Conservation (phyloP, 2,113 vertebrate species). For the Hemichromis elongatus region DNA sequence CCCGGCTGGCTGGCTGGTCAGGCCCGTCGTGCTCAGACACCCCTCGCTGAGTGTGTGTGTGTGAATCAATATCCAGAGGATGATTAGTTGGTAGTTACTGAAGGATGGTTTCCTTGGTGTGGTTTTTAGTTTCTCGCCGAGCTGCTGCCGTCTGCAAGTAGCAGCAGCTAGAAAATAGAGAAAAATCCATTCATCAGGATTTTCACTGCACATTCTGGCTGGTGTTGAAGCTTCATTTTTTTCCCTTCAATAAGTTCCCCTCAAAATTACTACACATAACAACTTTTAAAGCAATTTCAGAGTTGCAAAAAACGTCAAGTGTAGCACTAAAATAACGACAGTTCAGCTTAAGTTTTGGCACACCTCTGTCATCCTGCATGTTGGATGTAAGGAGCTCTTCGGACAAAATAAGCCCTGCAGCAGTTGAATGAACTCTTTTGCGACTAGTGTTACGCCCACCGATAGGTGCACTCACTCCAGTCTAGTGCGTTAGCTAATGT, state of each 20-base stretch:
- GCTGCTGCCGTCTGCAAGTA: constrained; percentile 26
- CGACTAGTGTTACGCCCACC: not conserved
- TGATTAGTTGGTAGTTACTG: constrained; percentile 66
- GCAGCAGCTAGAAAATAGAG: not conserved
- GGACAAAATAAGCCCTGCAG: not conserved
- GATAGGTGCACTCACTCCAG: not conserved
- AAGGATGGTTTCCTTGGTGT: constrained; percentile 48
- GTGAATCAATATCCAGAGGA: constrained; percentile 56
- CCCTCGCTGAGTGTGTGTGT: constrained; percentile 1
- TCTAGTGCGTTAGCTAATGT: not conserved
- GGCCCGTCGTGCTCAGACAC: constrained; percentile 40
- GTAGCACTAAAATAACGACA: not conserved
- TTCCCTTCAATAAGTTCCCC: not conserved
- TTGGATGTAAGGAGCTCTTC: not conserved
- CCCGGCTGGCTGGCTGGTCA: constrained; percentile 54
- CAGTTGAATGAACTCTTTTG: not conserved
- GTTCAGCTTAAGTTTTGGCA: not conserved
- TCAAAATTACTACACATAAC: not conserved
- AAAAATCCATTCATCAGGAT: not conserved
- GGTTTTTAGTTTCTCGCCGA: constrained; percentile 50
- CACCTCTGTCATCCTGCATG: not conserved
- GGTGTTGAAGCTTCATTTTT: not conserved
- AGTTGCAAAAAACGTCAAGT: not conserved
- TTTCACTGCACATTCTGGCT: not conserved
- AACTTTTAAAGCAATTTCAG: not conserved